phyloP scores from a whole-genome alignment of 2,113 vertebrate species.

The Ceuthmochares aereus region DNA sequence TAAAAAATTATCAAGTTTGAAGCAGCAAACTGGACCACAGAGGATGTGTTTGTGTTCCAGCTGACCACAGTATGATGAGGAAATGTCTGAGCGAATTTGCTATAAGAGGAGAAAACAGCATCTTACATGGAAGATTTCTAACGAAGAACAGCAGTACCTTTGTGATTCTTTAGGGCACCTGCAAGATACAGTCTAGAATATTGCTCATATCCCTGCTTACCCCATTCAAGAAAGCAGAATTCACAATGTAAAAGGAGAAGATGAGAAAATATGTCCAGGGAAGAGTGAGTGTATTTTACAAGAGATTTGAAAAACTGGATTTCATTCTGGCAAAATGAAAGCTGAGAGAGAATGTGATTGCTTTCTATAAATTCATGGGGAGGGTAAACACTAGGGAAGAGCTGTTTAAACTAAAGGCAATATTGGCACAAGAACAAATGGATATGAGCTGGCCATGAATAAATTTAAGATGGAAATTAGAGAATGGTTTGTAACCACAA shows the following conservation, averaged over 20 bases:
- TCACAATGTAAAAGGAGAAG: background rate
- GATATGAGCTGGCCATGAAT: background rate
- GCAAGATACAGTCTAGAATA: background rate
- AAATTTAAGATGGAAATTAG: conserved; percentile 55
- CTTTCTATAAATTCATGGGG: conserved; percentile 31
- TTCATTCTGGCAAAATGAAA: conserved; percentile 7
- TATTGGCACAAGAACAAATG: conserved; percentile 36
- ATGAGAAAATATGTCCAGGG: background rate
- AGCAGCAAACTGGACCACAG: background rate
- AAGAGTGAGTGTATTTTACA: background rate
- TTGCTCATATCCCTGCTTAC: background rate
- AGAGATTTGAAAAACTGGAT: background rate
- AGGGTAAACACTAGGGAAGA: conserved; percentile 45
- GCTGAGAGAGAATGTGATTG: background rate
- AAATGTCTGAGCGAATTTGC: background rate
- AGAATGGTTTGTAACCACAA: background rate
- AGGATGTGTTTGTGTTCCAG: background rate
- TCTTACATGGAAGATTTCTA: background rate
- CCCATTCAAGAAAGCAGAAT: background rate
- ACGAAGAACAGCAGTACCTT: background rate
- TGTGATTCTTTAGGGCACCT: background rate
- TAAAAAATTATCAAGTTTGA: background rate
- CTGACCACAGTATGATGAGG: fast-evolving
- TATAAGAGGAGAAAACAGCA: background rate
- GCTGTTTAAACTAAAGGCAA: conserved; percentile 28